Evolutionary conservation across 1,140 invertebrate species (phyloP), one percentile per base, ranked within the genome.

Genomic region (Drosophila erecta): DNA sequence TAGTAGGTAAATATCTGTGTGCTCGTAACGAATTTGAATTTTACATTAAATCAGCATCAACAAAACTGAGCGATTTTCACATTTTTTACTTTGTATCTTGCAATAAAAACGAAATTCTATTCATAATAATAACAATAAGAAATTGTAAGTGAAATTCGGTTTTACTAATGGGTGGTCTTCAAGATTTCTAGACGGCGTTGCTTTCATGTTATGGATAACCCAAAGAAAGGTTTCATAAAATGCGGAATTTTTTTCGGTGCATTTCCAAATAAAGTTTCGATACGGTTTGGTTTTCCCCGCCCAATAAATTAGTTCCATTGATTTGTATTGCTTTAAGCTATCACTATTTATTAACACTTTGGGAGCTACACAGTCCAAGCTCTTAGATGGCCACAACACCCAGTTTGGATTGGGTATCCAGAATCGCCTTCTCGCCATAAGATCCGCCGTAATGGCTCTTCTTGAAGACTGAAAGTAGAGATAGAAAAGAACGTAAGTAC

Each of bases 1-100:
- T 90, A 90, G 85, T 89, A 90, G 85, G 79, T 89, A 84, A 89
- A 89, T 89, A 77, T 89, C 79, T 89, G 84, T 89, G 84, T 89
- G 85, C 85, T 84, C 85, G 85, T 89, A 89, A 79, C 76, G 80
- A 89, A 83, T 89, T 89, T 78, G 59, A 75, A 73, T 80, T 79
- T 89, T 65, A 85, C 65, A 87, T 87, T 86, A 87, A 86, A 83
- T 62, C 43, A 74, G 81, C 60, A 84, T 79, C 80, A 81, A 81
- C 73, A 75, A 79, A 77, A 81, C 83, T 86, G 79, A 86, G 84
- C 83, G 67, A 86, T 53, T 87, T 89, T 89, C 79, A 89, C 87
- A 90, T 77, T 89, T 80, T 77, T 89, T 89, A 89, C 85, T 89
- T 84, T 89, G 85, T 89, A 90, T 74, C 87, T 87, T 84, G 79